A percentile compares a stretch with the other conserved stretches of the same genome.
These are phyloP conservation scores for Tinamus guttatus DNA, from an alignment of 2,113 vertebrate genomes.

Conservation along the genomic window DNA sequence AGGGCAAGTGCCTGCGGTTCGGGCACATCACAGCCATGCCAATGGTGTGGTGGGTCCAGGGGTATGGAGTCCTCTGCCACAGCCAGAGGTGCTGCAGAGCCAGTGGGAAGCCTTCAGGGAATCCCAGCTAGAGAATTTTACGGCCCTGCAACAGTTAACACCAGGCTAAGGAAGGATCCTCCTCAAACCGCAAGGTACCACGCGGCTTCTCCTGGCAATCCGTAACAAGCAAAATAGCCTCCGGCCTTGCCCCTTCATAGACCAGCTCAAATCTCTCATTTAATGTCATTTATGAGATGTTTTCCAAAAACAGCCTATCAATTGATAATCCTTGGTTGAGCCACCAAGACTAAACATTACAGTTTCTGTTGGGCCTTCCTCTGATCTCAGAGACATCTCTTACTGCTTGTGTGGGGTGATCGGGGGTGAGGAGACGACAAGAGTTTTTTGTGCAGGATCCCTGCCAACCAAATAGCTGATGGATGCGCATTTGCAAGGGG, in stretches of 20 bases:
- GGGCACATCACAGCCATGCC: fast-evolving
- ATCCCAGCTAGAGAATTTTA: fast-evolving
- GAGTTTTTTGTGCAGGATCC: no score
- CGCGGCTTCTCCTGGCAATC: background rate
- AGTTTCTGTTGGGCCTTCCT: no score
- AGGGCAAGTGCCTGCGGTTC: background rate
- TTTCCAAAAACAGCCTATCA: no score
- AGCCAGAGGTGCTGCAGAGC: background rate
- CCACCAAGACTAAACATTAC: no score
- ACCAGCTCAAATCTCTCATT: background rate
- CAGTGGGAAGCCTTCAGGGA: no score
- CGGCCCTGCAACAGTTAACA: background rate
- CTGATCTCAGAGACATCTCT: no score
- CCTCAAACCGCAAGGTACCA: background rate
- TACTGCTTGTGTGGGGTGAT: no score
- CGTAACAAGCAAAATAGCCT: background rate
- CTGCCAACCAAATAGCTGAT: no score
- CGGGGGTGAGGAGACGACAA: no score
- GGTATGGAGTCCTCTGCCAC: background rate
- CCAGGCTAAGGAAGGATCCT: background rate
- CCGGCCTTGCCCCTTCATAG: background rate
- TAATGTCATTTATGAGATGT: no score
- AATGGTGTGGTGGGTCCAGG: fast-evolving
- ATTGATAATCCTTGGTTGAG: no score
- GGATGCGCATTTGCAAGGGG: no score